These are phyloP conservation scores for Eonycteris spelaea DNA, from an alignment of 2,113 vertebrate species.

Conservation along the genomic window DNA sequence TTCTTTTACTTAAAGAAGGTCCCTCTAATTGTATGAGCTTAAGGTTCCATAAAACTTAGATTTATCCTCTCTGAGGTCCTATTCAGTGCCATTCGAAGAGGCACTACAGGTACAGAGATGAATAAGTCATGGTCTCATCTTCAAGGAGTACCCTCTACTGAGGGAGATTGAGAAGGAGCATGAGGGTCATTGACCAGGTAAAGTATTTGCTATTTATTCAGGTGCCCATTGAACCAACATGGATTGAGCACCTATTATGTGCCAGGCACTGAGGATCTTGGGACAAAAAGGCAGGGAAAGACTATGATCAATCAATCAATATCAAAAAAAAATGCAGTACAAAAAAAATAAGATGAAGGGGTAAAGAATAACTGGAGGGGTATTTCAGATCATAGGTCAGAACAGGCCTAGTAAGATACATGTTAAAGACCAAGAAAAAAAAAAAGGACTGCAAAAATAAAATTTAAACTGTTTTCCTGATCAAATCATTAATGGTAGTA, in stretches of 20 bases:
- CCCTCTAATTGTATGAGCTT: background rate
- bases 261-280: background rate
- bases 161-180: background rate
- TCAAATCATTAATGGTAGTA: background rate
- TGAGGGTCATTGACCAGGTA: too few species aligned
- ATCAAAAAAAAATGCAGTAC: background rate
- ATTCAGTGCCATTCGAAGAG: too few species aligned
- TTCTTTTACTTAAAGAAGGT: background rate
- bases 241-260: background rate
- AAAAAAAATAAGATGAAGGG: background rate
- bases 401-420: background rate
- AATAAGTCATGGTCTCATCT: background rate
- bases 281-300: background rate
- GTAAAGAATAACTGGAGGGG: background rate
- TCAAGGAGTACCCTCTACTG: background rate
- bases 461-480: background rate
- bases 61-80: background rate
- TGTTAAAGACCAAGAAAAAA: background rate
- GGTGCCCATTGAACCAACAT: background rate
- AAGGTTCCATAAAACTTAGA: background rate
- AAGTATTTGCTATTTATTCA: background rate
- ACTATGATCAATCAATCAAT: background rate
- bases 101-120: background rate
- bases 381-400: background rate
- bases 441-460: background rate